These are phyloP conservation scores for Zoanthus gigantus DNA, from an alignment of 92 coral and sea anemone genomes.

Conservation along the genomic window DNA sequence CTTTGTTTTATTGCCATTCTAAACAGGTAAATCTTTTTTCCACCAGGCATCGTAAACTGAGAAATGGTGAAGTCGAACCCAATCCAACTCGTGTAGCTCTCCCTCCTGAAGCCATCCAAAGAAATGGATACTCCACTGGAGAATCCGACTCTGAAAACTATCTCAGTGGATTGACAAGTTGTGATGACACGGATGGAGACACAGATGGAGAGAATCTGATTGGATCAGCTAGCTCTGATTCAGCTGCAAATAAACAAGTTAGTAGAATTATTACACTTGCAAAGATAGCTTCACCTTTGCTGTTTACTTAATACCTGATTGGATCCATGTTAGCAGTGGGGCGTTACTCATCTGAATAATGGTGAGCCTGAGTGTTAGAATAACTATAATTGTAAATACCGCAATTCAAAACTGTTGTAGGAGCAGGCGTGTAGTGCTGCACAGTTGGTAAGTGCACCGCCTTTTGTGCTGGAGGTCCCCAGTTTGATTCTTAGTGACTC, in stretches of 20 bases:
- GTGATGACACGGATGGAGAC: conserved; percentile 32
- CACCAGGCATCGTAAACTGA: conserved; percentile 21
- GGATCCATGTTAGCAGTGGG: too few species aligned
- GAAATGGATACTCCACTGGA: conserved; percentile 9
- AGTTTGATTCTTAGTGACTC: too few species aligned
- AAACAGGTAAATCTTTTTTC: neutral
- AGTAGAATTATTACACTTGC: neutral
- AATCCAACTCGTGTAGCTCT: conserved; percentile 42
- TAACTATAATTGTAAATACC: too few species aligned
- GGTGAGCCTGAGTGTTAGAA: too few species aligned
- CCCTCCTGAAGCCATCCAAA: conserved; percentile 15
- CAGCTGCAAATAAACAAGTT: neutral
- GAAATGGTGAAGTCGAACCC: conserved; percentile 43
- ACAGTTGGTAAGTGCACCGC: too few species aligned
- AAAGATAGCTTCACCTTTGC: too few species aligned
- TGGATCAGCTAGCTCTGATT: neutral
- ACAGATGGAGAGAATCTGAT: conserved; percentile 33
- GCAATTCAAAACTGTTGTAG: too few species aligned
- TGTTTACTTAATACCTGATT: too few species aligned
- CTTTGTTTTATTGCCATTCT: neutral
- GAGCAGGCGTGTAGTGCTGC: too few species aligned
- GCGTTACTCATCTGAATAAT: too few species aligned
- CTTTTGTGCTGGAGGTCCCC: too few species aligned
- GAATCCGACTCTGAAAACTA: conserved; percentile 49
- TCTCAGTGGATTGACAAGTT: conserved; percentile 18